Evolutionary conservation across 2,113 vertebrate species (phyloP).

Genomic region (Eublepharis macularius): DNA sequence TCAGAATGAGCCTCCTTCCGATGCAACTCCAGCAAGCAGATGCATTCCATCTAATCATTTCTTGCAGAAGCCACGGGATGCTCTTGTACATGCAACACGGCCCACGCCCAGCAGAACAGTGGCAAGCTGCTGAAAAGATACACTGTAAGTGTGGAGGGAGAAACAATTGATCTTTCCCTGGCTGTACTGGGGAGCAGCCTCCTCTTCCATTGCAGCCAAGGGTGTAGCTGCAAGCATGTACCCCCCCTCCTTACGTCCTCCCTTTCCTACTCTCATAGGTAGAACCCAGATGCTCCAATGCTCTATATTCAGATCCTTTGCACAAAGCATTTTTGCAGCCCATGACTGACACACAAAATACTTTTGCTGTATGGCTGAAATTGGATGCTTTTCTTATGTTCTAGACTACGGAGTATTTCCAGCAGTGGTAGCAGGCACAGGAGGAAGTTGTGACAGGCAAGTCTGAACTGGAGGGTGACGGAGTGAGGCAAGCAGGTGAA

Average conservation of each 20-base stretch:
- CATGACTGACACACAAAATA: too few relatives aligned
- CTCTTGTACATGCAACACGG: background rate
- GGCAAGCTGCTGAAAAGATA: slow-evolving; percentile 13
- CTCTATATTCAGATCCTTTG: too few relatives aligned
- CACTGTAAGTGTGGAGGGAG: background rate
- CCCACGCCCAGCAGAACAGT: background rate
- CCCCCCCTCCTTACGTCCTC: too few relatives aligned
- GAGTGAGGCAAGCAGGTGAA: too few relatives aligned
- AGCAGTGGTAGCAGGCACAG: slow-evolving; percentile 67
- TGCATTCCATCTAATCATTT: background rate
- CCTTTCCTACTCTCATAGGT: too few relatives aligned
- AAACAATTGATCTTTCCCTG: background rate
- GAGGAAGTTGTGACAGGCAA: background rate
- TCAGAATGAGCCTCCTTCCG: background rate
- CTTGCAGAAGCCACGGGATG: background rate
- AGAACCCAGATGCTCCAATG: too few relatives aligned
- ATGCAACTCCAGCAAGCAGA: background rate
- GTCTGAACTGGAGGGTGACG: background rate
- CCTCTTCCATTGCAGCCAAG: background rate
- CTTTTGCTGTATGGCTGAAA: too few relatives aligned
- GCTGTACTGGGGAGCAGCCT: background rate
- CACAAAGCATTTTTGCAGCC: too few relatives aligned
- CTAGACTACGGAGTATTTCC: slow-evolving; percentile 69
- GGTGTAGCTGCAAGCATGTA: too few relatives aligned
- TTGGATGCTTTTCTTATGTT: background rate